Conservation (phyloP, 2,888 invertebrate species). For the Lysandra coridon region DNA sequence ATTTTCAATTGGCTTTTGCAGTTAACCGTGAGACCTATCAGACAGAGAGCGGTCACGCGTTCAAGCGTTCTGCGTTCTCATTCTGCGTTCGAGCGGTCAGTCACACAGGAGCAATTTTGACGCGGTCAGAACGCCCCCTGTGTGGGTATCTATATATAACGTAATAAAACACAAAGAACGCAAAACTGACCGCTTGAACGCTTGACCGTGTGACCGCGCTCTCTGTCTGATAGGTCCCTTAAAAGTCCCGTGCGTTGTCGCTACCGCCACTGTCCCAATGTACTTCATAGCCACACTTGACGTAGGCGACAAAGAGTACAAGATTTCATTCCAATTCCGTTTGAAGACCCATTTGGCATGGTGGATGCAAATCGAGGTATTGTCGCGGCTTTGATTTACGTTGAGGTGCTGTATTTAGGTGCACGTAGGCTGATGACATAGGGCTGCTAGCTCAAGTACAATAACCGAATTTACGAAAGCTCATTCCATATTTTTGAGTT, state of each 20-base stretch:
- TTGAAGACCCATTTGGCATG: conserved; percentile 29
- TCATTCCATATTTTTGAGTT: neutral
- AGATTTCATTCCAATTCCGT: conserved; percentile 32
- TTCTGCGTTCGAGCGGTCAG: no score
- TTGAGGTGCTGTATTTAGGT: conserved; percentile 23
- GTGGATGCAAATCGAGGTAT: conserved; percentile 25
- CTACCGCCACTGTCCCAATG: neutral
- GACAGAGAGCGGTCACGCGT: no score
- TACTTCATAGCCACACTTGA: conserved; percentile 17
- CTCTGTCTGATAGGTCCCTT: no score
- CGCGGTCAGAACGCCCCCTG: no score
- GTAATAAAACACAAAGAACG: no score
- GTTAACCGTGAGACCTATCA: no score
- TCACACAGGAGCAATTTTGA: no score
- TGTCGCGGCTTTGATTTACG: conserved; percentile 28
- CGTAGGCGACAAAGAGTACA: conserved; percentile 35
- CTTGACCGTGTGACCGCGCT: no score
- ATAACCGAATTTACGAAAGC: neutral
- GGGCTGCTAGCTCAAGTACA: neutral
- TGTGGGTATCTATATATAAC: no score
- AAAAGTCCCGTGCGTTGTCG: neutral
- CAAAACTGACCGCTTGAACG: no score
- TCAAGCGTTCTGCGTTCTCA: no score
- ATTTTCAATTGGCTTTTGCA: no score
- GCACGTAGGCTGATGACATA: conserved; percentile 25